phyloP scores from a whole-genome alignment of 2,888 invertebrate species.

The Ectobius pallidus region DNA sequence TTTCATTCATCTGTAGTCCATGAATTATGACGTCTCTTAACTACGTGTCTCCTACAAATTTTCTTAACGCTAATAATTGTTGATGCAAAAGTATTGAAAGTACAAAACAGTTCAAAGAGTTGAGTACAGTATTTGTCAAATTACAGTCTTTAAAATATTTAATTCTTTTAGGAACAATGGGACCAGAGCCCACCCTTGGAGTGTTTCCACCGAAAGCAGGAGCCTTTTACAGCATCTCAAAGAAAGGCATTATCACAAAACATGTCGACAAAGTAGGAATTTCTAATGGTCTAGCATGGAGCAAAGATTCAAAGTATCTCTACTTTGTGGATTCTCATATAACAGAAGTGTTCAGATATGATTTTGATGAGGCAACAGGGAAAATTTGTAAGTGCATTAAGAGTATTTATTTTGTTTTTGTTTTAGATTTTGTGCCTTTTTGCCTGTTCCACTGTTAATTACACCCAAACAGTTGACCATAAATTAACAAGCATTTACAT shows the following conservation, averaged over 20 bases:
- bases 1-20: too few relatives aligned
- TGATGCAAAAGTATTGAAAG: neutral
- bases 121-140: neutral
- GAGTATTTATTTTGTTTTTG: too few relatives aligned
- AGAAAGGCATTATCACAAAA: neutral
- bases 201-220: neutral
- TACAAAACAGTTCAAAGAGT: neutral
- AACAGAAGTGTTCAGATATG: neutral
- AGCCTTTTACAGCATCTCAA: neutral
- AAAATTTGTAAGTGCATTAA: neutral
- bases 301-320: neutral
- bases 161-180: neutral
- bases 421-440: too few relatives aligned
- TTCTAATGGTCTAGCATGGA: neutral
- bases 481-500: too few relatives aligned
- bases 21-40: too few relatives aligned
- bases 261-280: neutral
- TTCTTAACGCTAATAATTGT: neutral
- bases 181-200: neutral
- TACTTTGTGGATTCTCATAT: neutral
- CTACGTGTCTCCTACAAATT: too few relatives aligned
- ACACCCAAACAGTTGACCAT: too few relatives aligned
- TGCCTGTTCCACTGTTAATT: too few relatives aligned
- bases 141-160: neutral
- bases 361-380: neutral